Conservation (phyloP, 2,113 vertebrate species). For the Elephantulus edwardii region DNA sequence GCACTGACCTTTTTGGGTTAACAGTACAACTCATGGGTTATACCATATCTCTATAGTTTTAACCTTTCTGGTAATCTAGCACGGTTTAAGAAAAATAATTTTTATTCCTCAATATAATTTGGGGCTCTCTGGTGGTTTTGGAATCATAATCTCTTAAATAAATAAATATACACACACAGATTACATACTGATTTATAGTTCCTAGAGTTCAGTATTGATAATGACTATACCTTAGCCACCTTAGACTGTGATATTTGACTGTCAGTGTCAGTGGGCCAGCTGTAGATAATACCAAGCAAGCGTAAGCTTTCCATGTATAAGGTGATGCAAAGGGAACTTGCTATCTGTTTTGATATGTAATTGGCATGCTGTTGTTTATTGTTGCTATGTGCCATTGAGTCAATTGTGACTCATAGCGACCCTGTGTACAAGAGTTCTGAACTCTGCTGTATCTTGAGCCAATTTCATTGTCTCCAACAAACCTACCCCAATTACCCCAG, state of each 20-base stretch:
- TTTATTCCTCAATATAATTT: constrained; percentile 56
- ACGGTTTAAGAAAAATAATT: constrained; percentile 59
- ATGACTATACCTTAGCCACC: constrained; percentile 41
- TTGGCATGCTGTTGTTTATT: constrained; percentile 2
- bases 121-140: too few species aligned
- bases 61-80: constrained; percentile 51
- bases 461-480: too few species aligned
- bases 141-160: constrained; percentile 43
- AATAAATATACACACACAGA: constrained; percentile 55
- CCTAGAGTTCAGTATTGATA: constrained; percentile 59
- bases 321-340: neutral
- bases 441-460: too few species aligned
- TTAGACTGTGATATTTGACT: constrained; percentile 54
- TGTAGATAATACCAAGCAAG: constrained; percentile 57
- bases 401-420: too few species aligned
- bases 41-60: too few species aligned
- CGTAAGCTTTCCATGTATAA: constrained; percentile 34
- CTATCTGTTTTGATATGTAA: constrained; percentile 33
- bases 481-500: too few species aligned
- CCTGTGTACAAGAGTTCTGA: too few species aligned
- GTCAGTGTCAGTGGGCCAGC: constrained; percentile 41
- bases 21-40: too few species aligned
- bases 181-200: constrained; percentile 63
- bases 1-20: too few species aligned
- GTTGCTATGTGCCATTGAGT: too few species aligned